Conservation (phyloP, 2,797 vertebrate genomes). For the Coregonus ussuriensis region DNA sequence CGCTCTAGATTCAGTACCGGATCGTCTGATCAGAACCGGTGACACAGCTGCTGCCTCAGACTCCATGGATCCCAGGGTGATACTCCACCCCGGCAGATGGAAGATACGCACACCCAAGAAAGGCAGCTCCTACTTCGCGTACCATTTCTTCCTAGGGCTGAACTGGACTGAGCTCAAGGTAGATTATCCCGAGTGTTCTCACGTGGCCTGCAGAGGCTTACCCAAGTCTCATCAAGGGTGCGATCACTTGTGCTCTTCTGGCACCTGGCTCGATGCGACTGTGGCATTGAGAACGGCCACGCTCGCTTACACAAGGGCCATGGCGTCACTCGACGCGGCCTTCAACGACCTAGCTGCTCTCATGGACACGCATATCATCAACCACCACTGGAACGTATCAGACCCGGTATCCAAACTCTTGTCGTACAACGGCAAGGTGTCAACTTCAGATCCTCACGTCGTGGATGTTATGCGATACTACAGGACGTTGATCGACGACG, state of each 20-base stretch:
- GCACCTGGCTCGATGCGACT: neutral
- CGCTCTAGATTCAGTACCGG: too few relatives aligned
- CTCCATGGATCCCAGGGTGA: slow-evolving; percentile 10
- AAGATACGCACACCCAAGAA: slow-evolving; percentile 1
- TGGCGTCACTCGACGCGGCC: neutral
- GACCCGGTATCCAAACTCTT: neutral
- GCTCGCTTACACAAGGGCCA: neutral
- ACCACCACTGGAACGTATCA: neutral
- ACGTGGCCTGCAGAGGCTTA: slow-evolving; percentile 4
- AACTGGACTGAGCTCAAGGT: slow-evolving; percentile 4
- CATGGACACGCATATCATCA: slow-evolving; percentile 11
- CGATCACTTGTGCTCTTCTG: neutral
- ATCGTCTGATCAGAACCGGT: too few relatives aligned
- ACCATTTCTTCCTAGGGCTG: slow-evolving; percentile 10
- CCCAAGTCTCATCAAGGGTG: slow-evolving; percentile 2
- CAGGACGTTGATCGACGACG: neutral
- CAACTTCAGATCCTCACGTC: neutral
- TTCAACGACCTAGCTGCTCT: slow-evolving; percentile 4
- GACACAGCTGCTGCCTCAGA: too few relatives aligned
- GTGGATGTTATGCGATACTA: slow-evolving; percentile 10
- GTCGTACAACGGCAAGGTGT: neutral
- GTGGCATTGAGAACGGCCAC: neutral
- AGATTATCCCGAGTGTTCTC: slow-evolving; percentile 5
- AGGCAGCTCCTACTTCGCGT: neutral
- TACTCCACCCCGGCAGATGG: slow-evolving; percentile 12